Base-by-base conservation (phyloP, 2,888 invertebrate species). In the Eilema griseolum region DNA sequence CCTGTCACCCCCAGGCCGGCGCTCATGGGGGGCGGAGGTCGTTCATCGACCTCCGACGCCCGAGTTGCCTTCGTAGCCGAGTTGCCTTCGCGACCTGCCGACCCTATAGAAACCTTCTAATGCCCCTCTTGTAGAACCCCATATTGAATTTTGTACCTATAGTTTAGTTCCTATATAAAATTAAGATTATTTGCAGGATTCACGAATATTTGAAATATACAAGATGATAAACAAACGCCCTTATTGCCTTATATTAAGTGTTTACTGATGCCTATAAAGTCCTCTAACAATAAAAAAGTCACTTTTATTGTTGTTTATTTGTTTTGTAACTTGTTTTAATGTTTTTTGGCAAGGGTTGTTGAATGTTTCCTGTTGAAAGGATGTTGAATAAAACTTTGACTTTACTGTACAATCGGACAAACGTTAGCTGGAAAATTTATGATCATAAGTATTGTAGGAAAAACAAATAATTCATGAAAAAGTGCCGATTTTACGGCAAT, bases 291-390 rank as follows among this genome's bases (percentile, higher is more conserved):
- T 59, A 26, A 59, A 26, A 8, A 59, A 5, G 59, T 59, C 28
- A 59, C 16, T 59, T 59, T 59, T 59, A 59, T 59, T 59, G 59
- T 59, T 59, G 26, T 59, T 59, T 59, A 26, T 59, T 28, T 20
- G 24, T 28, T 59, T 24, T 59, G 59, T 14, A 26, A 26, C 59
- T 16, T 26, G 23, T 59, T n/a, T n/a, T n/a, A 24, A 59, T 24
- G 23, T 59, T 24, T 59, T 59, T 59, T 59, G 28, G 59, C 59
- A 59, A 59, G 7, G 12, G 0, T 24, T 57, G 24, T 24, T 24
- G 24, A 12, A 24, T 14, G 24, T 57, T 11, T 59, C 23, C 16
- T 52, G 10, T 52, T 52, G 52, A 52, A 41, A 52, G 20, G 8
- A 14, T 7, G 5, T 20, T 7, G 20, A 46, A 46, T 7, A 46